phyloP scores from a whole-genome alignment of 2,113 vertebrate species.

The Hymenochirus boettgeri region DNA sequence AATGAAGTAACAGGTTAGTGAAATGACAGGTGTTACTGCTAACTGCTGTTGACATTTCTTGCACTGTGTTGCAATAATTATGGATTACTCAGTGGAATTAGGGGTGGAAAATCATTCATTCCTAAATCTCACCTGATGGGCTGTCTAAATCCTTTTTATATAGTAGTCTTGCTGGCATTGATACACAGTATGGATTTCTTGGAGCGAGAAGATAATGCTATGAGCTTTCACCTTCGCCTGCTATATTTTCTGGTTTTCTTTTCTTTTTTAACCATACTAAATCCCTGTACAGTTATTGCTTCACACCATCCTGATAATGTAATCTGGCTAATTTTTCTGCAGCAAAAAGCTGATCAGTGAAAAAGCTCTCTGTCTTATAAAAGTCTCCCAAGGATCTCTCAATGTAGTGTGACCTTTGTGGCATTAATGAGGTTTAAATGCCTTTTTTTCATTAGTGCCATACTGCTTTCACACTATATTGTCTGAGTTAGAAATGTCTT shows the following conservation, averaged over 20 bases:
- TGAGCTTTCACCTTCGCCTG: not conserved
- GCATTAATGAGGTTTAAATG: constrained; percentile 57
- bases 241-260: not conserved
- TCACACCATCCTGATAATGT: not conserved
- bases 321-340: constrained; percentile 45
- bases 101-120: not conserved
- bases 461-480: constrained; percentile 39
- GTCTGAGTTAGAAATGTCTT: constrained; percentile 47
- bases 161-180: not conserved
- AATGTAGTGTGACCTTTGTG: constrained; percentile 52
- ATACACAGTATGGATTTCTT: constrained; percentile 7
- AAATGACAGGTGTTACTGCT: not conserved
- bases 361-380: constrained; percentile 38
- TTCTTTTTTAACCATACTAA: not conserved
- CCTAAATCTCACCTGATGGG: constrained; percentile 2
- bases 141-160: constrained; percentile 7
- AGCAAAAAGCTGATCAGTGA: constrained; percentile 43
- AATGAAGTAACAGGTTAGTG: not conserved
- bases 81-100: not conserved
- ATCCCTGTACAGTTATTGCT: not conserved
- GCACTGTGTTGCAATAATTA: not conserved
- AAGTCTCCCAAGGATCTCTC: constrained; percentile 47
- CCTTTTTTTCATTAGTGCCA: constrained; percentile 49
- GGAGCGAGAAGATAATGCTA: constrained; percentile 2
- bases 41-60: not conserved